Percentiles rank a stretch among this genome's conserved stretches.
These are phyloP conservation scores for Folsomia manolachei DNA, from an alignment of 2,888 invertebrate species.

Conservation along the genomic window DNA sequence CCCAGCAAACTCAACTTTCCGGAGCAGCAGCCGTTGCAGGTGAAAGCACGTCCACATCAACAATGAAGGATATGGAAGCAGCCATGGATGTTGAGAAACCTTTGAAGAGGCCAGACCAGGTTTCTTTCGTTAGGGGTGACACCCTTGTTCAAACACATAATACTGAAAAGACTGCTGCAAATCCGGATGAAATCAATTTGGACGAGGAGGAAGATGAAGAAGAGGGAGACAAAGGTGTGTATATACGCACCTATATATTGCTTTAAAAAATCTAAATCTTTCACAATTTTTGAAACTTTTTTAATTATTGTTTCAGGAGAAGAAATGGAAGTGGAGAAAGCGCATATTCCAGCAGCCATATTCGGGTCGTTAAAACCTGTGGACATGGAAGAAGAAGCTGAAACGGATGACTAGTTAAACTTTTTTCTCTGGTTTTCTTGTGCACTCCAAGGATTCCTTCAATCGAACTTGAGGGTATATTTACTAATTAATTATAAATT, in stretches of 20 bases:
- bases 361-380: slow-evolving; percentile 73
- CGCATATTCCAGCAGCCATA: slow-evolving; percentile 82
- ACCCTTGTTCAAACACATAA: slow-evolving; percentile 66
- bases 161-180: slow-evolving; percentile 59
- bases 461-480: no score
- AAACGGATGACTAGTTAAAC: slow-evolving; percentile 28
- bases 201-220: slow-evolving; percentile 54
- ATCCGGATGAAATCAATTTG: slow-evolving; percentile 60
- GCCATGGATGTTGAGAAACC: slow-evolving; percentile 56
- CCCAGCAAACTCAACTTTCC: slow-evolving; percentile 56
- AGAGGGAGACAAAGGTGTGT: slow-evolving; percentile 55
- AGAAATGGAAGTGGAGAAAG: slow-evolving; percentile 72
- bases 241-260: no score
- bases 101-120: slow-evolving; percentile 43
- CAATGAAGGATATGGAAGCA: slow-evolving; percentile 56
- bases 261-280: neutral
- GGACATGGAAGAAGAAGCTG: slow-evolving; percentile 50
- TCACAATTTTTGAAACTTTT: slow-evolving; percentile 20
- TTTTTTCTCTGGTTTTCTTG: no score
- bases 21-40: slow-evolving; percentile 56
- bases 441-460: no score
- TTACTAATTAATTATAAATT: no score
- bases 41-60: slow-evolving; percentile 77
- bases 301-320: slow-evolving; percentile 50
- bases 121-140: slow-evolving; percentile 78